A percentile compares a stretch with the other conserved stretches of the same genome.
Conservation (phyloP, 1,140 invertebrate genomes). For the Homalodisca vitripennis region DNA sequence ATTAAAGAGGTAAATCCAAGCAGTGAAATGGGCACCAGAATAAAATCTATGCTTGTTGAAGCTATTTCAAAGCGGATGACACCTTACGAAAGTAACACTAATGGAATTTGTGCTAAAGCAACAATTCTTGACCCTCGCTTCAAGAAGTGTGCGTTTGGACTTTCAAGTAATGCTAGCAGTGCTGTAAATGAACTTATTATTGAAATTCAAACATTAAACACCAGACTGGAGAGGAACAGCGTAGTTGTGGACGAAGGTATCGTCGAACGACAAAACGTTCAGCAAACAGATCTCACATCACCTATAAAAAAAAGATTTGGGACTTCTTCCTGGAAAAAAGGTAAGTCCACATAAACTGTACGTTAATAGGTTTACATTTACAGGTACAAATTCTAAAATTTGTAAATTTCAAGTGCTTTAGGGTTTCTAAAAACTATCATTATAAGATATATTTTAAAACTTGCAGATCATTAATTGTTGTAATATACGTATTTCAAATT, state of each 20-base stretch:
- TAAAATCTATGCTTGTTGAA: neutral
- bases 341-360: too few species aligned
- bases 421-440: too few species aligned
- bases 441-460: too few species aligned
- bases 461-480: too few species aligned
- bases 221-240: neutral
- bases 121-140: constrained; percentile 18
- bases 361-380: too few species aligned
- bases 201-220: neutral
- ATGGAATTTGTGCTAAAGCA: constrained; percentile 2
- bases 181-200: neutral
- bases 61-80: neutral
- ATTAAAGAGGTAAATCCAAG: neutral
- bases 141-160: neutral
- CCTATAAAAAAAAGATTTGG: neutral
- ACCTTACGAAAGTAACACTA: constrained; percentile 13
- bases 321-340: neutral
- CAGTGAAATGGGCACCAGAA: neutral
- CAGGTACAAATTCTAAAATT: too few species aligned
- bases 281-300: neutral
- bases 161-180: neutral
- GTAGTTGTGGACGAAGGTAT: neutral
- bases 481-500: too few species aligned
- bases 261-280: neutral
- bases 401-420: too few species aligned